Conservation (phyloP, 1,140 invertebrate genomes). For the Drosophila setifemur region DNA sequence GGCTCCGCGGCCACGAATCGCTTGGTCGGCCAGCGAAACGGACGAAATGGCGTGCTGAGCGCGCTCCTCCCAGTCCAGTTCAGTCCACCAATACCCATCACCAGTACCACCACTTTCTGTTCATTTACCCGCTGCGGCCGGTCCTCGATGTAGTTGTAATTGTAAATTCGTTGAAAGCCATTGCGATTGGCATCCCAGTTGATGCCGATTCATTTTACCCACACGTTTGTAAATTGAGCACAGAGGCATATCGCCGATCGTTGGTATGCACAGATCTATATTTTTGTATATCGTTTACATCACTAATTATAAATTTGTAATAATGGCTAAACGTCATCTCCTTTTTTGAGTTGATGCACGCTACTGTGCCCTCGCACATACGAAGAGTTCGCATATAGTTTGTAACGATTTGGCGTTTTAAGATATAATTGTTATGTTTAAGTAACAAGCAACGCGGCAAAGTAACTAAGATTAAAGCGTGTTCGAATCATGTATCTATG, state of each 20-base stretch:
- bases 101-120: conserved; percentile 50
- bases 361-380: conserved; percentile 34
- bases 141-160: conserved; percentile 49
- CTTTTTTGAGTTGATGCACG: conserved; percentile 10
- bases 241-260: conserved; percentile 12
- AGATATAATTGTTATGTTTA: conserved; percentile 33
- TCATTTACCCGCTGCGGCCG: conserved; percentile 43
- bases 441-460: conserved; percentile 24
- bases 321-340: conserved; percentile 3
- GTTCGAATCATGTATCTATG: conserved; percentile 30
- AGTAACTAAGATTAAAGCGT: conserved; percentile 15
- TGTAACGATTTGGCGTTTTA: conserved; percentile 9
- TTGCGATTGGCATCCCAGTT: conserved; percentile 7
- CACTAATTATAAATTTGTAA: conserved; percentile 14
- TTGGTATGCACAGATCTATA: conserved; percentile 34
- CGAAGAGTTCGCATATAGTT: conserved; percentile 27
- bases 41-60: conserved; percentile 63
- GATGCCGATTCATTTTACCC: background rate
- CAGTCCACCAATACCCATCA: background rate
- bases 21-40: conserved; percentile 47
- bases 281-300: conserved; percentile 74
- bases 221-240: conserved; percentile 1
- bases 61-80: conserved; percentile 5
- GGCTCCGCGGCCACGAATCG: conserved; percentile 31
- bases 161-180: conserved; percentile 52